Conservation (phyloP, 2,113 vertebrate genomes). For the Proterorhinus semilunaris region DNA sequence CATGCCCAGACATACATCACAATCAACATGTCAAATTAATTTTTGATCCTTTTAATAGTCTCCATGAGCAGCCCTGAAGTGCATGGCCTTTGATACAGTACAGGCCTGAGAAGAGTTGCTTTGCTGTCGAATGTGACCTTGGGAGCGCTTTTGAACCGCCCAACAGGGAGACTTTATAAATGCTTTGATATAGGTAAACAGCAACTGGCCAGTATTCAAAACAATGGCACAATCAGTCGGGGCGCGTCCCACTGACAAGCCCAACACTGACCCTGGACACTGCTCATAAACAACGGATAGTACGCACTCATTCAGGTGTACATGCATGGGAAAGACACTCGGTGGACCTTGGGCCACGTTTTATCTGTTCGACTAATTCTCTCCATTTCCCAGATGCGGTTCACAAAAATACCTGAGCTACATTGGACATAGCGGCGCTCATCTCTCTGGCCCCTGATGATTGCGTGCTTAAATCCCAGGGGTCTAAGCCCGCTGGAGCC, state of each 20-base stretch:
- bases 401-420: conserved; percentile 53
- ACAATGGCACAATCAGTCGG: conserved; percentile 34
- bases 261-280: conserved; percentile 61
- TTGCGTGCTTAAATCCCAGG: conserved; percentile 56
- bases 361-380: conserved; percentile 52
- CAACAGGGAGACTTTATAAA: conserved; percentile 37
- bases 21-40: no score
- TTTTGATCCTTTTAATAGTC: no score
- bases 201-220: conserved; percentile 6
- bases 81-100: no score
- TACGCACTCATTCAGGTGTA: conserved; percentile 39
- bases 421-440: conserved; percentile 35
- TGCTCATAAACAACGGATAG: conserved; percentile 61
- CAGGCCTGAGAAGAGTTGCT: not conserved
- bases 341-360: conserved; percentile 51
- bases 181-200: conserved; percentile 6
- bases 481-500: conserved; percentile 70
- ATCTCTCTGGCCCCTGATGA: conserved; percentile 39
- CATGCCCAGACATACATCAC: no score
- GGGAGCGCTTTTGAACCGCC: conserved; percentile 30
- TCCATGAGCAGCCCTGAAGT: not conserved
- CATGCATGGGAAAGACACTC: conserved; percentile 46
- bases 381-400: conserved; percentile 55
- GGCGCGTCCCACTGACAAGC: conserved; percentile 25
- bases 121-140: conserved; percentile 47